These are phyloP conservation scores for Passer domesticus DNA, from an alignment of 2,113 vertebrate species.

Conservation along the genomic window DNA sequence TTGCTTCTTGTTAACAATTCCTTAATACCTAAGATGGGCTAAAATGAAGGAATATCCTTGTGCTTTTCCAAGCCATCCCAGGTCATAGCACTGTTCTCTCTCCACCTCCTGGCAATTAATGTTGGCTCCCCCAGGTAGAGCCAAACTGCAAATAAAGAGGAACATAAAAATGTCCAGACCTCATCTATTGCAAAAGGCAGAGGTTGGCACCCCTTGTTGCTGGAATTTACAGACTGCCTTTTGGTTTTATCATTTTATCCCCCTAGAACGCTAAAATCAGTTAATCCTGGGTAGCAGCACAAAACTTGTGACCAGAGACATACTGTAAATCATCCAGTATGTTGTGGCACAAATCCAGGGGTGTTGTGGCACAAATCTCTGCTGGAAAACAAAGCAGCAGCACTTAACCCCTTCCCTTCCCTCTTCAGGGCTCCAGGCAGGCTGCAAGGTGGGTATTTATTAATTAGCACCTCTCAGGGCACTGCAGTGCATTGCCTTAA, in stretches of 20 bases:
- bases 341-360: neutral
- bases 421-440: neutral
- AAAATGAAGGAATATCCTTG: neutral
- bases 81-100: neutral
- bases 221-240: constrained; percentile 21
- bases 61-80: neutral
- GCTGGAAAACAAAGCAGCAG: neutral
- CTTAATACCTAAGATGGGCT: neutral
- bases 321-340: neutral
- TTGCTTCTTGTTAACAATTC: neutral
- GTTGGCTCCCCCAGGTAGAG: neutral
- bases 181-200: neutral
- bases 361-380: neutral
- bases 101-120: neutral
- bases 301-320: neutral
- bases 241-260: constrained; percentile 25
- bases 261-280: neutral
- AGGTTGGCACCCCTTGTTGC: neutral
- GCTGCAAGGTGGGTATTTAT: neutral
- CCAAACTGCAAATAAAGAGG: neutral
- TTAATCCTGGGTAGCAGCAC: constrained; percentile 9
- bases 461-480: neutral
- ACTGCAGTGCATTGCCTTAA: neutral
- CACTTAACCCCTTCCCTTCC: neutral
- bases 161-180: neutral